Percentiles rank a stretch among this genome's conserved stretches.
Evolutionary conservation across 2,888 invertebrate species (phyloP).

Genomic region (Psococerastis gibbosa): DNA sequence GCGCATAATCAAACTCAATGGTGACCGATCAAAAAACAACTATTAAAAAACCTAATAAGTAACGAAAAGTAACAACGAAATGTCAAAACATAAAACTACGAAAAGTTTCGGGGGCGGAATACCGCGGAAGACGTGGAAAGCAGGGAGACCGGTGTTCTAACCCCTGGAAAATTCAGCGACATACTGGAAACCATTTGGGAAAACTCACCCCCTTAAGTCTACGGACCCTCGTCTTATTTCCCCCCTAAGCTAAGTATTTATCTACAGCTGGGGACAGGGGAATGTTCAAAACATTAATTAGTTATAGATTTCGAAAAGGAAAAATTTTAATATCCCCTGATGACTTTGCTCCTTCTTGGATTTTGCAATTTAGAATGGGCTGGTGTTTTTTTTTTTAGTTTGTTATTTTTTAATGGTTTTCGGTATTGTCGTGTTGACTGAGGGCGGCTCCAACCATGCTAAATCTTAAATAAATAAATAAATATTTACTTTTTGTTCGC

Average conservation of each 20-base stretch:
- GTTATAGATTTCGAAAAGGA: constrained; percentile 4
- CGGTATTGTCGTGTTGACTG: background rate
- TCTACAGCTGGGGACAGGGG: background rate
- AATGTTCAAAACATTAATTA: constrained; percentile 8
- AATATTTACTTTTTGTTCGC: background rate
- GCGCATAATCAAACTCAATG: too few relatives aligned
- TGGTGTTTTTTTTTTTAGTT: background rate
- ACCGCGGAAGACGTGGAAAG: background rate
- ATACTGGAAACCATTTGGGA: constrained; percentile 9
- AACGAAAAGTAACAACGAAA: background rate
- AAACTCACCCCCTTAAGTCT: constrained; percentile 4
- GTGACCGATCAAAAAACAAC: background rate
- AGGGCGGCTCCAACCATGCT: background rate
- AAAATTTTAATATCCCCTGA: constrained; percentile 10
- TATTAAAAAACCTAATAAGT: background rate
- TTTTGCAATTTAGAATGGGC: too few relatives aligned
- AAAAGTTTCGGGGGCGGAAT: background rate
- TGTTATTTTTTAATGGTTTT: background rate
- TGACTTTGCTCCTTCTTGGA: too few relatives aligned
- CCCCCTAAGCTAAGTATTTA: constrained; percentile 5
- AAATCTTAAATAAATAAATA: background rate
- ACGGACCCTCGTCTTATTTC: constrained; percentile 9
- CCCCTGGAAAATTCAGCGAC: background rate
- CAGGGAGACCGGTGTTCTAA: background rate
- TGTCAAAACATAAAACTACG: background rate